These are phyloP conservation scores for Sycophila sp. DNA, from an alignment of 1,140 invertebrate genomes.

Conservation along the genomic window DNA sequence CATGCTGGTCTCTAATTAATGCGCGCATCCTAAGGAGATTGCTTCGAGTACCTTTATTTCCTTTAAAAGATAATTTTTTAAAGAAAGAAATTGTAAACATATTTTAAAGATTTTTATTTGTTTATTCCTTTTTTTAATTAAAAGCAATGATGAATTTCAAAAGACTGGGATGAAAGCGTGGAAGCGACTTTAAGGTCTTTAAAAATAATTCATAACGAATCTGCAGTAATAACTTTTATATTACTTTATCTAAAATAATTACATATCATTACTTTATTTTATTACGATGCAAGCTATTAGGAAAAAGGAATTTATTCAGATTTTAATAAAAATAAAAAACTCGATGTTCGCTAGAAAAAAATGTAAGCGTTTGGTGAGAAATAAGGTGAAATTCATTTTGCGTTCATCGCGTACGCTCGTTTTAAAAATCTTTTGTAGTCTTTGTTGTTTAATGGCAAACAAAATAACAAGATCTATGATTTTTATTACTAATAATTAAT, in stretches of 20 bases:
- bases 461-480: not conserved
- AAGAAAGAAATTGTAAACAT: not conserved
- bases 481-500: not conserved
- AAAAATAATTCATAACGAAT: no score
- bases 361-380: no score
- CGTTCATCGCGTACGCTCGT: no score
- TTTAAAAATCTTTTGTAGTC: no score
- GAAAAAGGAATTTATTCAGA: no score
- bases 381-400: no score
- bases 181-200: slow-evolving; percentile 21
- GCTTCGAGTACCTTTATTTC: slow-evolving; percentile 20
- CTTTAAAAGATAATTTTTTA: slow-evolving; percentile 24
- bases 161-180: slow-evolving; percentile 22
- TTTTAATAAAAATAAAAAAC: no score
- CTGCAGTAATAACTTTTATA: no score
- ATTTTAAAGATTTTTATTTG: slow-evolving; percentile 11
- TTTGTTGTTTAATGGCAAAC: not conserved
- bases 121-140: not conserved
- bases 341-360: no score
- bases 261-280: no score
- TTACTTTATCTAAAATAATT: no score
- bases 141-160: slow-evolving; percentile 15
- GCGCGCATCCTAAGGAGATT: slow-evolving; percentile 22
- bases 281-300: no score
- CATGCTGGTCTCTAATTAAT: slow-evolving; percentile 19